Base-by-base conservation (phyloP, 2,113 vertebrate genomes). In the Talpa occidentalis region DNA sequence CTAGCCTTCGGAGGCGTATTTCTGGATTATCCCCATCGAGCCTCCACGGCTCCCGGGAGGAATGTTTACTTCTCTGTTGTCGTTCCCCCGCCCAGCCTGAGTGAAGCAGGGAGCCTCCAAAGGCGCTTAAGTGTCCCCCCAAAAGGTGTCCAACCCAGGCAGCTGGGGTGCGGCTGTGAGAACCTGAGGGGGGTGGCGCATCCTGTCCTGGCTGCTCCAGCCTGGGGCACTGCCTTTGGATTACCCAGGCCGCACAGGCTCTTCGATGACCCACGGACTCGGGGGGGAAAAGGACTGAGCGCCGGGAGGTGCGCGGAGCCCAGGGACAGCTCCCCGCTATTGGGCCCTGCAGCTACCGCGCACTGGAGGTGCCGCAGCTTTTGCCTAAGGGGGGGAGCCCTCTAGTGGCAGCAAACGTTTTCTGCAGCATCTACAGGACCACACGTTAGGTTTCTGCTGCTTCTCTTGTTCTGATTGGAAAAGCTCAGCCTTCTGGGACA, bases 371-470 rank as follows among this genome's bases (percentile, higher is more conserved):
- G 37, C 30, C 10, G 26, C 16, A 1, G 37, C 44, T 83, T 76
- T 87, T 92, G 94, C 70, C 92, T 90, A 67, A 88, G 89, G 2
- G 37, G 94, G 93, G 79, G 85, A 16, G 93, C 70, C 88, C 90
- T 70, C 96, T 97, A 60, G 95, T 92, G 97, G 93, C 69, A 30
- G 17, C 1, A 56, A 73, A 8, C 3, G 24, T 74, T 42, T 78
- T 56, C 59, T 95, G 92, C 96, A 90, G 78, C 8, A 17, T 67
- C 69, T 78, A 32, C n/a, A 14, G 44, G 52, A 17, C 44, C 28
- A 88, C 40, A 6, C 26, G 60, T 42, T 72, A 49, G 19, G 67
- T 84, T n/a, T n/a, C 10, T 86, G 28, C 3, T 3, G 21, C 21
- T 52, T 11, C 35, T 77, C 16, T 4, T 52, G 2, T 11, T 24